Evolutionary conservation across 2,888 invertebrate genomes (phyloP), one percentile per base, ranked within the genome.

Genomic region (Ernsta delagoae): DNA sequence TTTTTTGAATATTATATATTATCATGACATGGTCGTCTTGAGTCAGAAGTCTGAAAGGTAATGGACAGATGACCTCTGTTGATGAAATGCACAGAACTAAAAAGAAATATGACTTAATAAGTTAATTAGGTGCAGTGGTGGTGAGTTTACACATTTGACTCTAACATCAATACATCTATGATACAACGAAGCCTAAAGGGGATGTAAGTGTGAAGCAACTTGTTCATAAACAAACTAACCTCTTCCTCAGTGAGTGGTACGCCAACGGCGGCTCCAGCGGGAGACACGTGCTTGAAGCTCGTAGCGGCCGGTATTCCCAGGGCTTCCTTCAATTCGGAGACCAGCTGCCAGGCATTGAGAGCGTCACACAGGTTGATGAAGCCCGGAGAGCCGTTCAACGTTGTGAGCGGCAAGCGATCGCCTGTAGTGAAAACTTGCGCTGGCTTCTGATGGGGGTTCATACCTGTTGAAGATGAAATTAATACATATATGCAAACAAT

Each of bases 371-470:
- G 94, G 89, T 99, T 99, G 77, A 99, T 99, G 86, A 97, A 99
- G 0, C 99, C 99, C 0, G 99, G 99, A 0, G 98, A 96, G 7
- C 99, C 99, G 87, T 99, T 99, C 36, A 99, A 84, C 3, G 99
- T 98, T 73, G 94, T 96, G 5, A 99, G 87, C 0, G 99, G 99
- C 65, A 99, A 92, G 64, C 96, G 94, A 65, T 96, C 94, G 31
- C 96, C 87, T 0, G 95, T 96, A 0, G 98, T 98, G 86, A 95
- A 99, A 5, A 99, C 92, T 82, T 98, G 98, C 0, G 99, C 99
- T 0, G 98, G 98, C 84, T 98, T 98, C 85, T 99, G 99, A 84
- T 99, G 99, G 0, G 99, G 99, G 90, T 99, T 99, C 98, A 99
- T 99, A 66, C 96, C 94, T 94, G 50, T 50, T 50, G 24, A 3